Base-by-base conservation (phyloP, 2,797 vertebrate species). In the Rachycentron canadum region DNA sequence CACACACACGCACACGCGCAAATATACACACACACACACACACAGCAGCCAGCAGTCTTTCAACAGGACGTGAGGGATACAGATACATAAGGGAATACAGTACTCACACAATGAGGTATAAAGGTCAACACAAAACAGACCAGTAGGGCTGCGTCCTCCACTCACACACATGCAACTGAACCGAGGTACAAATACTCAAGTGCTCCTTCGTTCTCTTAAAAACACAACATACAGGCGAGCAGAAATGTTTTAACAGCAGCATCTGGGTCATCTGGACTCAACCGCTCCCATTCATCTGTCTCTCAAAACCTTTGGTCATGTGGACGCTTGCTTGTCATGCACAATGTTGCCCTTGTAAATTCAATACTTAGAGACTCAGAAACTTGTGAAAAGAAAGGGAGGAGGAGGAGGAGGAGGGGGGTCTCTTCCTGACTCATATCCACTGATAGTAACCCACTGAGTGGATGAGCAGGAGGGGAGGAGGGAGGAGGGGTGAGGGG, bases 101-200 rank as follows among this genome's bases (percentile, higher is more conserved):
- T 90, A 92, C 84, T 92, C 89, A 92, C 91, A 91, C 88, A 89
- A 92, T 91, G 92, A 93, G 92, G 92, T 94, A 94, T 89, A 87
- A 86, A 92, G 88, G 89, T 89, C 84, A 89, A 90, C 81, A 73
- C 87, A 91, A 91, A 86, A 87, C 88, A 84, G 69, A 90, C 85
- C 67, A 86, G 72, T 57, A 83, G 81, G 87, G 85, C 40, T 69
- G 80, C 50, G 23, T 82, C 68, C 81, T 79, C 73, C 87, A 87
- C 78, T 79, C 86, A 40, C 86, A 81, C 90, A 85, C 92, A 94
- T 85, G 89, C 92, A 90, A 85, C 87, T 86, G 49, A 89, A 91
- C 84, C 73, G 69, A 86, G 78, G 87, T 93, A 93, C 90, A 93
- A 93, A 92, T 85, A 89, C 86, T 85, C 75, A 71, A 85, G 79